Evolutionary conservation across 1,140 invertebrate genomes (phyloP).

Genomic region (Zaprionus africanus): DNA sequence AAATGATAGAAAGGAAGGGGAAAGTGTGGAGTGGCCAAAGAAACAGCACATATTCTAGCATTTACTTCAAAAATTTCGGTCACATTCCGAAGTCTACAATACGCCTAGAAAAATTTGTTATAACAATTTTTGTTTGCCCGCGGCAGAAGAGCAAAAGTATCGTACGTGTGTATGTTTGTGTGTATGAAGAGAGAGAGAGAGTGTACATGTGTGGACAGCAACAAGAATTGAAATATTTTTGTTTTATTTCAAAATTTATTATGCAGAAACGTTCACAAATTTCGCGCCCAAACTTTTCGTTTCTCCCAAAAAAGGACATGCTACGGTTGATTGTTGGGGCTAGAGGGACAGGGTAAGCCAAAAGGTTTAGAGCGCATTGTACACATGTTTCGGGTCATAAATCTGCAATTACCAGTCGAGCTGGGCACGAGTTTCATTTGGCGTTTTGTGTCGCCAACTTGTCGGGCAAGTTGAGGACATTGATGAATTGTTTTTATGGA

Average conservation of each 20-base stretch:
- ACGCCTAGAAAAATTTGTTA: slow-evolving; percentile 62
- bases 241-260: slow-evolving; percentile 76
- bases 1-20: neutral
- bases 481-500: slow-evolving; percentile 53
- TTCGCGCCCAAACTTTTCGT: slow-evolving; percentile 46
- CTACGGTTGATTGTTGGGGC: neutral
- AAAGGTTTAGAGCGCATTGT: slow-evolving; percentile 26
- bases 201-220: neutral
- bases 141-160: slow-evolving; percentile 53
- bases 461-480: slow-evolving; percentile 43
- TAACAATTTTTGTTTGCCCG: slow-evolving; percentile 35
- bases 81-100: slow-evolving; percentile 32
- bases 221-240: slow-evolving; percentile 43
- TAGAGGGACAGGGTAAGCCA: neutral
- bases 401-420: slow-evolving; percentile 75
- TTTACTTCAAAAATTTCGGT: slow-evolving; percentile 38
- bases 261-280: slow-evolving; percentile 72
- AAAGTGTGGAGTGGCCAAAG: slow-evolving; percentile 6
- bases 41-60: slow-evolving; percentile 40
- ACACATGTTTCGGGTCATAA: slow-evolving; percentile 75
- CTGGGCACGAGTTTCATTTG: slow-evolving; percentile 14
- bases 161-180: slow-evolving; percentile 14
- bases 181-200: neutral
- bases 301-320: neutral
- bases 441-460: slow-evolving; percentile 38